phyloP scores from a whole-genome alignment of 2,113 vertebrate species.

The Ptyas mucosa region DNA sequence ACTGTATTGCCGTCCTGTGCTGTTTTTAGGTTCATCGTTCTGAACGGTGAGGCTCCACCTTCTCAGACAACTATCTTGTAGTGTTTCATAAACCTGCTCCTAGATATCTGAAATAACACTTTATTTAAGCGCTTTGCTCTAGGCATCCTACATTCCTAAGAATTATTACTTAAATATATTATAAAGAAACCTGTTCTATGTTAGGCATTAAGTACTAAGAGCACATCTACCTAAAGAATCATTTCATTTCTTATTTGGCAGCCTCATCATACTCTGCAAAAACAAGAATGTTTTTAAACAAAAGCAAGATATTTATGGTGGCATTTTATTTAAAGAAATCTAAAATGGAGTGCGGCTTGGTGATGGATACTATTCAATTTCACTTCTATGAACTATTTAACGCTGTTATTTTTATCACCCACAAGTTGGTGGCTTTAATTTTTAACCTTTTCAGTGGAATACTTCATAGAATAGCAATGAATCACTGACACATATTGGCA shows the following conservation, averaged over 20 bases:
- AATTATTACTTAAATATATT: conserved; percentile 83
- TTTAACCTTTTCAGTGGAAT: conserved; percentile 69
- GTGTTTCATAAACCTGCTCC: conserved; percentile 74
- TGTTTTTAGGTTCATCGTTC: conserved; percentile 68
- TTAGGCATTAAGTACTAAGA: conserved; percentile 72
- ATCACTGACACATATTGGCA: conserved; percentile 71
- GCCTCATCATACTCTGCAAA: conserved; percentile 38
- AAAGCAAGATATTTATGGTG: conserved; percentile 52
- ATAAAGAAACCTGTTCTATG: conserved; percentile 71
- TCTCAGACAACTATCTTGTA: conserved; percentile 72
- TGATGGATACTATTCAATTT: conserved; percentile 57
- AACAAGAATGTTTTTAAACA: conserved; percentile 47
- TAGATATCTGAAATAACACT: conserved; percentile 73
- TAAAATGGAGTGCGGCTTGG: conserved; percentile 54
- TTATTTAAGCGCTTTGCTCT: conserved; percentile 71
- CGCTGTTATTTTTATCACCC: conserved; percentile 62
- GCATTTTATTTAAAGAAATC: conserved; percentile 53
- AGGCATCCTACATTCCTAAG: conserved; percentile 78
- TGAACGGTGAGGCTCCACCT: conserved; percentile 71
- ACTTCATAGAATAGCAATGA: conserved; percentile 70
- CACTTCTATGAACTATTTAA: conserved; percentile 60
- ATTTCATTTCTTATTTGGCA: conserved; percentile 55
- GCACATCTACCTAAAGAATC: conserved; percentile 64
- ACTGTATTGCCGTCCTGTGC: conserved; percentile 53
- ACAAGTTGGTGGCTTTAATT: conserved; percentile 48